A percentile compares a stretch with the other conserved stretches of the same genome.
Conservation (phyloP, 2,113 vertebrate genomes). For the Maccullochella peelii region DNA sequence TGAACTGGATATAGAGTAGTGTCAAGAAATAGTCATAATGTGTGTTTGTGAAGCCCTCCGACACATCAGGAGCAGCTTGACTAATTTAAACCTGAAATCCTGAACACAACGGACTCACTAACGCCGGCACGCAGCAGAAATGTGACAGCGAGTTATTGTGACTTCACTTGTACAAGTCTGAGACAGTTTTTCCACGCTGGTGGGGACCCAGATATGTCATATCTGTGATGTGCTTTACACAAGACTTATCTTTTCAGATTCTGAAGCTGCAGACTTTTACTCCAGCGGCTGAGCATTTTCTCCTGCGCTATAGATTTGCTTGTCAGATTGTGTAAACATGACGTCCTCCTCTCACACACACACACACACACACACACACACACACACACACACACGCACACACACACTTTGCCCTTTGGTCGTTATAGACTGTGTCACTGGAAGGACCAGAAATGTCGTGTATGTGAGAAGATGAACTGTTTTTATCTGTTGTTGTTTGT, state of each 20-base stretch:
- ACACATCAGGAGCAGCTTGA: slow-evolving; percentile 43
- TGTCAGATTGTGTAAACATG: slow-evolving; percentile 78
- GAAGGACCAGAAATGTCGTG: slow-evolving; percentile 28
- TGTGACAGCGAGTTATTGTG: slow-evolving; percentile 61
- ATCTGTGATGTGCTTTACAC: slow-evolving; percentile 57
- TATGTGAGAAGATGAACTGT: slow-evolving; percentile 5
- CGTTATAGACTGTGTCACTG: slow-evolving; percentile 40
- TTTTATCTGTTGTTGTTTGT: not conserved
- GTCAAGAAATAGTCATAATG: slow-evolving; percentile 11
- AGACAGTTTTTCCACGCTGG: slow-evolving; percentile 67
- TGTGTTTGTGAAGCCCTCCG: slow-evolving; percentile 14
- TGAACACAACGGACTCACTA: slow-evolving; percentile 39
- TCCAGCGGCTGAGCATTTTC: slow-evolving; percentile 48
- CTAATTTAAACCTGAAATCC: slow-evolving; percentile 64
- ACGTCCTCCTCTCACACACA: slow-evolving; percentile 29
- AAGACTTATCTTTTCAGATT: slow-evolving; percentile 70
- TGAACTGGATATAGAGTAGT: not conserved
- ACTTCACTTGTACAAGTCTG: slow-evolving; percentile 49
- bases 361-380: slow-evolving; percentile 11
- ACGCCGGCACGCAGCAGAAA: not conserved
- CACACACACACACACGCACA: not conserved
- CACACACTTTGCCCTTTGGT: slow-evolving; percentile 57
- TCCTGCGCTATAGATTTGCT: slow-evolving; percentile 56
- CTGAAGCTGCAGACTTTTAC: slow-evolving; percentile 57
- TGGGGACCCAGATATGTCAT: slow-evolving; percentile 78